Evolutionary conservation across 2,888 invertebrate genomes (phyloP), one percentile per base, ranked within the genome.

Genomic region (Euphydryas editha): DNA sequence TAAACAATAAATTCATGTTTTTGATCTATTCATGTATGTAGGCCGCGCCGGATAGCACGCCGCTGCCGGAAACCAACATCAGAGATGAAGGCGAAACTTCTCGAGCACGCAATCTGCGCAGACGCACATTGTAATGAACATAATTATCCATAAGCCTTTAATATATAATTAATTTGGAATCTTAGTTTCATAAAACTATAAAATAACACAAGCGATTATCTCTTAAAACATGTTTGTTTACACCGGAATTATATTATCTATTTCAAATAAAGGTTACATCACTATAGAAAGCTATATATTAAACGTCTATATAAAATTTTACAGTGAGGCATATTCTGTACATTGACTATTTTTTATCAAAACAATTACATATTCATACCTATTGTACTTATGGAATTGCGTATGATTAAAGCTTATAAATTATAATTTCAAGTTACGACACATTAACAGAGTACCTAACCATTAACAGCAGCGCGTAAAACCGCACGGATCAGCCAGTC

Each of bases 61-160:
- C 67, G 70, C 72, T 72, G 70, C 72, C 72, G 75, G 76, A 76
- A 76, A 72, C 65, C 63, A 62, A 69, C 77, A 77, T 80, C 80
- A 80, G 80, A 86, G 87, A 88, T 85, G 83, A 90, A 85, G 81
- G 76, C 81, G 79, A 84, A 86, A 86, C 85, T 78, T 77, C 74
- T 73, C 77, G 75, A 74, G 73, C 87, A 88, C 85, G 89, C 87
- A 70, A 85, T 66, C 70, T 67, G 73, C 74, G 73, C 75, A 21
- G 30, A 66, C 77, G 74, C 61, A 49, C 42, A 46, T 42, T 37
- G 54, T 64, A 55, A 56, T 67, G 62, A 10, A 17, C 18, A 65
- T 57, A 44, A n/a, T n/a, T n/a, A n/a, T n/a, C 44, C 62, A 54
- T 21, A 51, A 30, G 24, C 24, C 24, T 51, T 49, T 51, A 51